Conservation (phyloP, 2,113 vertebrate genomes). For the Pardalotus punctatus region DNA sequence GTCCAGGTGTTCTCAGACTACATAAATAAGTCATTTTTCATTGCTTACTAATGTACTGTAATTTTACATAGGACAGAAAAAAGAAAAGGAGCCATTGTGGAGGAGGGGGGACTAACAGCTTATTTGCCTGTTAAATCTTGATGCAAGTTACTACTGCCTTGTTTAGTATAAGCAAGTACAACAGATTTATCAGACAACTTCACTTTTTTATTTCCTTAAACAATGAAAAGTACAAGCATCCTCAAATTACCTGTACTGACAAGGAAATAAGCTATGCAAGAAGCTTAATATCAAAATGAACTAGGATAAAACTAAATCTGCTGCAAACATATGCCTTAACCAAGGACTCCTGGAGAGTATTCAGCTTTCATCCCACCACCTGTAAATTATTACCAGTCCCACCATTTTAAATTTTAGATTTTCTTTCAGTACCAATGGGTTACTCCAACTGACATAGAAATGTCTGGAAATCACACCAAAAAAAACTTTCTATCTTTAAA, state of each 20-base stretch:
- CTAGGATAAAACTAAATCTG: neutral
- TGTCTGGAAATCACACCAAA: neutral
- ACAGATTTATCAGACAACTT: neutral
- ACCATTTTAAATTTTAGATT: neutral
- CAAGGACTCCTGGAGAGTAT: neutral
- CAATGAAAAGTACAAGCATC: neutral
- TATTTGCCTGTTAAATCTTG: neutral
- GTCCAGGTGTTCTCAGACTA: neutral
- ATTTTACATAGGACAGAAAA: neutral
- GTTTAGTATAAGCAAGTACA: neutral
- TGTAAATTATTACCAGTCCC: neutral
- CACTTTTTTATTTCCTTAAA: neutral
- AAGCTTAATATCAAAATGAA: neutral
- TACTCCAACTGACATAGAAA: neutral
- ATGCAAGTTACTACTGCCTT: neutral
- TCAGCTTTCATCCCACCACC: neutral
- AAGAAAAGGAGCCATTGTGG: neutral
- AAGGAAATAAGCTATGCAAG: neutral
- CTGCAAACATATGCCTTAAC: neutral
- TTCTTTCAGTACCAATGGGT: neutral
- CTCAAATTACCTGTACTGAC: neutral
- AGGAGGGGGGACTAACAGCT: neutral
- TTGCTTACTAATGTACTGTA: neutral
- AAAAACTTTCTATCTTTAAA: neutral
- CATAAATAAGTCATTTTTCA: neutral